Evolutionary conservation across 2,113 vertebrate species (phyloP).

Genomic region (Poicephalus meyeri): DNA sequence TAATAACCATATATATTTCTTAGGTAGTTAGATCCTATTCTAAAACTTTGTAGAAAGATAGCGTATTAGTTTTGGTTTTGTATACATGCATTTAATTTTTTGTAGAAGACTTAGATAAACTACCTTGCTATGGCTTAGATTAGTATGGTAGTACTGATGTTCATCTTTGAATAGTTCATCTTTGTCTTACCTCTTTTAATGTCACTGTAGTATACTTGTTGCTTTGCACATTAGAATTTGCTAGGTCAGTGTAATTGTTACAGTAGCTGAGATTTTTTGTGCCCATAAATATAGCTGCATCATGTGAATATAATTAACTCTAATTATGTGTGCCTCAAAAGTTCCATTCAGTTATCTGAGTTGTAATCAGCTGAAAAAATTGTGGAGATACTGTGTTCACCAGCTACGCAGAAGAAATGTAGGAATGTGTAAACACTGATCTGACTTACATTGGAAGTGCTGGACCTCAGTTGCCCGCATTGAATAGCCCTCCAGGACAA

Average conservation of each 20-base stretch:
- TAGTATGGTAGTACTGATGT: not conserved
- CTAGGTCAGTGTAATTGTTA: not conserved
- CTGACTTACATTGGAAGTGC: not conserved
- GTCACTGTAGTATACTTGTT: not conserved
- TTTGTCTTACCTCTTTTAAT: not conserved
- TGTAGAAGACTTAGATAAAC: not conserved
- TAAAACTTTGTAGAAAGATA: not conserved
- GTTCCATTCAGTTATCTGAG: constrained; percentile 43
- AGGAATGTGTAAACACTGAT: constrained; percentile 23
- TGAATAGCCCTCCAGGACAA: not conserved
- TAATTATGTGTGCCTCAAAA: constrained; percentile 56
- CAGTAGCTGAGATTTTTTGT: not conserved
- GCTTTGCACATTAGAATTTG: not conserved
- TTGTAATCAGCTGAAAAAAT: constrained; percentile 1
- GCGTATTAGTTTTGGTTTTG: not conserved
- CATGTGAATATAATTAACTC: constrained; percentile 46
- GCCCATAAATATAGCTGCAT: constrained; percentile 24
- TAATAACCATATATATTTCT: not conserved
- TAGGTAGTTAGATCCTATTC: not conserved
- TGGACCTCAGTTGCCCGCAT: not conserved
- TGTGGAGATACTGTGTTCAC: not conserved
- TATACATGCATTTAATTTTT: not conserved
- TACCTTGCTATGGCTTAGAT: not conserved
- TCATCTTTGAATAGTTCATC: not conserved
- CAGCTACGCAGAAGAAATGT: constrained; percentile 6